Base-by-base conservation (phyloP, 92 coral and sea anemone species). In the Virgularia gustaviana region DNA sequence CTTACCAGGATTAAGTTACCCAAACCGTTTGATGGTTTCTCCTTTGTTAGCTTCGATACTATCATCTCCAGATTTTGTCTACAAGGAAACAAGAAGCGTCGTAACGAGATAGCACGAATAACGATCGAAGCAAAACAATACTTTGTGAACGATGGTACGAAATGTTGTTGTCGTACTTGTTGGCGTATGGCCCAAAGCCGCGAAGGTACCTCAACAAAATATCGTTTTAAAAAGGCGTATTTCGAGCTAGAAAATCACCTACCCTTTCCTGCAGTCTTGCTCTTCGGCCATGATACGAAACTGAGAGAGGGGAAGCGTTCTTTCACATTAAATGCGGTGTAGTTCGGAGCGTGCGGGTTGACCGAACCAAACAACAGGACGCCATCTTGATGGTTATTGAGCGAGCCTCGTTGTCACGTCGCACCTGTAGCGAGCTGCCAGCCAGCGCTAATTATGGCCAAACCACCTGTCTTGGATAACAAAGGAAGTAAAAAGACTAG, bases 51-150 rank as follows among this genome's bases (percentile, higher is more conserved):
- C 83, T 94, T 94, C 60, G 99, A 94, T 61, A 94, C 88, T 6
- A 94, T 94, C 54, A 96, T 94, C 71, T 94, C 99, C 47, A 94
- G 76, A 82, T 94, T 94, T 72, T 94, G 99, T 66, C 99, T 94
- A 68, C 30, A 56, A 52, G 82, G 43, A 29, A 77, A 77, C 57
- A 49, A 75, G 39, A 70, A 78, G 66, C 18, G 37, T 29, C 20
- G 51, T 36, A 37, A 6, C 54, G 37, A 65, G n/a, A 10, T 65
- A 6, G 31, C 16, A 44, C 54, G 31, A 6, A 6, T 12, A 49
- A 33, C 20, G 9, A n/a, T n/a, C n/a, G n/a, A n/a, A n/a, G n/a
- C n/a, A n/a, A n/a, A n/a, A n/a, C n/a, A n/a, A n/a, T n/a, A n/a
- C n/a, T n/a, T n/a, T n/a, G n/a, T 5, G 7, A 47, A 47, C 15